Conservation (phyloP, 2,888 invertebrate genomes). For the Therioaphis trifolii region DNA sequence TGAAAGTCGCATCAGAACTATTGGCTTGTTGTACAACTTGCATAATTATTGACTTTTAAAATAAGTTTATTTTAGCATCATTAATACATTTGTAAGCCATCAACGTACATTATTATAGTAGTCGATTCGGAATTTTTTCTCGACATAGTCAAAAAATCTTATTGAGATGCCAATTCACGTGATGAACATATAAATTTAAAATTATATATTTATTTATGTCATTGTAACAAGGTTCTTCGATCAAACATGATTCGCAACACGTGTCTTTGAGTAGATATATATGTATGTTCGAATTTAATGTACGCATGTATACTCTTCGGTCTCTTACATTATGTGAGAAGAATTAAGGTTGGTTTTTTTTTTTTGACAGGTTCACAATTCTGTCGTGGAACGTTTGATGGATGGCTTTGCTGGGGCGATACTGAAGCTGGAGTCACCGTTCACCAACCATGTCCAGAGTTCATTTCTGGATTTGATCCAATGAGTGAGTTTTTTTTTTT, state of each 20-base stretch:
- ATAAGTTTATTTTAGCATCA: too few species aligned
- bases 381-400: conserved; percentile 83
- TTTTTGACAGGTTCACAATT: conserved; percentile 68
- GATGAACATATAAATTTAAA: too few species aligned
- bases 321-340: neutral
- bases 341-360: conserved; percentile 18
- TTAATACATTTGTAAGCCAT: too few species aligned
- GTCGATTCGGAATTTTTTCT: too few species aligned
- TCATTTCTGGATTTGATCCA: conserved; percentile 81
- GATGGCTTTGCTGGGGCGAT: conserved; percentile 84
- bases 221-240: neutral
- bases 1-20: too few species aligned
- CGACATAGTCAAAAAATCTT: too few species aligned
- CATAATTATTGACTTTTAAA: too few species aligned
- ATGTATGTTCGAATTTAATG: neutral
- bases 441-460: conserved; percentile 78
- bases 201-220: conserved; percentile 14
- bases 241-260: neutral
- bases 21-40: too few species aligned
- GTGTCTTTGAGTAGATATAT: neutral
- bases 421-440: conserved; percentile 78
- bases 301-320: neutral
- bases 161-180: too few species aligned
- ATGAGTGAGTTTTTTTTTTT: conserved; percentile 72
- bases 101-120: too few species aligned